Percentiles rank a stretch among this genome's conserved stretches.
Conservation (phyloP, 2,113 vertebrate genomes). For the Coptodon rendalli region DNA sequence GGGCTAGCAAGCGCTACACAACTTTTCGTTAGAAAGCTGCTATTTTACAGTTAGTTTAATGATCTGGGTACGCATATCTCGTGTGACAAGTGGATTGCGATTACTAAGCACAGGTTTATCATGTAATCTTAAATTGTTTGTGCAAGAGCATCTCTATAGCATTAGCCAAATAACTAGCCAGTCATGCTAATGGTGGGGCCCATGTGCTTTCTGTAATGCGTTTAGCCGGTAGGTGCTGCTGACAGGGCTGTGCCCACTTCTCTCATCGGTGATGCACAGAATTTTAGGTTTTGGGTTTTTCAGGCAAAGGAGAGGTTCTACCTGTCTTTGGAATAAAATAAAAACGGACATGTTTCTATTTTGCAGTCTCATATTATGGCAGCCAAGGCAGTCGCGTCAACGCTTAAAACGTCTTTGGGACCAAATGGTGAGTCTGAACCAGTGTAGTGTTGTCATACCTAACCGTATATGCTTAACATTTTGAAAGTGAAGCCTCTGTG, state of each 20-base stretch:
- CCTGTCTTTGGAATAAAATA: background rate
- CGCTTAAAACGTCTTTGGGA: slow-evolving; percentile 89
- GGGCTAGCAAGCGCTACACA: slow-evolving; percentile 35
- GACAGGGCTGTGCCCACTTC: background rate
- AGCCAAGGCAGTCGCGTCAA: slow-evolving; percentile 94
- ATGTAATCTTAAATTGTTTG: rapidly evolving
- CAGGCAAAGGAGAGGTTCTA: rapidly evolving
- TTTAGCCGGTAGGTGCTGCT: slow-evolving; percentile 8
- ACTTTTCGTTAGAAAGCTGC: background rate
- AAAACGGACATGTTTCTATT: slow-evolving; percentile 23
- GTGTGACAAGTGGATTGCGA: rapidly evolving
- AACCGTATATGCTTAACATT: background rate
- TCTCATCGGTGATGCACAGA: background rate
- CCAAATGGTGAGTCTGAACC: slow-evolving; percentile 83
- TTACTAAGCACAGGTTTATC: rapidly evolving
- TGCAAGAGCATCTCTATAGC: background rate
- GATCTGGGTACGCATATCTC: rapidly evolving
- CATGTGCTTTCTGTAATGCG: slow-evolving; percentile 52
- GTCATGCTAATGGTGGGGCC: slow-evolving; percentile 52
- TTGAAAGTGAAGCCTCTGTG: background rate
- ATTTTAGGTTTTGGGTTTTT: background rate
- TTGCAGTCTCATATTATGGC: slow-evolving; percentile 97
- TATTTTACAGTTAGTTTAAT: background rate
- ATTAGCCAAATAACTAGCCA: background rate
- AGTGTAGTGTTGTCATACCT: background rate